Conservation (phyloP, 2,888 invertebrate species). For the Epiblema foenella region DNA sequence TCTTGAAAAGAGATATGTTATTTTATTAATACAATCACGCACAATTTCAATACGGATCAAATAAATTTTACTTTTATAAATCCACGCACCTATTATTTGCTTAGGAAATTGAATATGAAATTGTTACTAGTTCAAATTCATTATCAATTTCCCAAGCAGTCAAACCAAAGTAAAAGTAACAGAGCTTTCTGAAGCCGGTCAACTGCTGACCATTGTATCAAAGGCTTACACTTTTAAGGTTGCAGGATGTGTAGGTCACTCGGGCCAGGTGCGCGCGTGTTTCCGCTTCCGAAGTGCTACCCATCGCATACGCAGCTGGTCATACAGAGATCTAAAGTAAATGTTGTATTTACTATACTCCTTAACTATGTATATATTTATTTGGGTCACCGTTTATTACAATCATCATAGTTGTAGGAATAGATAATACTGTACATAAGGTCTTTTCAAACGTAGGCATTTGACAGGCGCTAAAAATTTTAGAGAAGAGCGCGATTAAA, state of each 20-base stretch:
- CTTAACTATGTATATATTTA: slow-evolving; percentile 21
- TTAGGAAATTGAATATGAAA: too few relatives aligned
- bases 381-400: slow-evolving; percentile 2
- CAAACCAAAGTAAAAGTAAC: slow-evolving; percentile 12
- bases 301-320: slow-evolving; percentile 42
- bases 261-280: slow-evolving; percentile 73
- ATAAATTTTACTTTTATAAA: too few relatives aligned
- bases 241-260: slow-evolving; percentile 72
- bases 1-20: too few relatives aligned
- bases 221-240: slow-evolving; percentile 71
- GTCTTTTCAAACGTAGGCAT: too few relatives aligned
- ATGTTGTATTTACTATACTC: slow-evolving; percentile 32
- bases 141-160: slow-evolving; percentile 16
- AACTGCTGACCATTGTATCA: slow-evolving; percentile 50
- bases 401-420: neutral
- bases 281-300: slow-evolving; percentile 76
- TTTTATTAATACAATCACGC: too few relatives aligned
- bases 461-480: too few relatives aligned
- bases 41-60: too few relatives aligned
- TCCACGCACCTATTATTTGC: too few relatives aligned
- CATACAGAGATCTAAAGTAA: slow-evolving; percentile 35
- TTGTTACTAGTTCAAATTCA: neutral
- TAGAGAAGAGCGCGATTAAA: too few relatives aligned
- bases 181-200: slow-evolving; percentile 46
- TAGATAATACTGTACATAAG: neutral